Evolutionary conservation across 2,797 vertebrate genomes (phyloP).

Genomic region (Eulemur mongoz): DNA sequence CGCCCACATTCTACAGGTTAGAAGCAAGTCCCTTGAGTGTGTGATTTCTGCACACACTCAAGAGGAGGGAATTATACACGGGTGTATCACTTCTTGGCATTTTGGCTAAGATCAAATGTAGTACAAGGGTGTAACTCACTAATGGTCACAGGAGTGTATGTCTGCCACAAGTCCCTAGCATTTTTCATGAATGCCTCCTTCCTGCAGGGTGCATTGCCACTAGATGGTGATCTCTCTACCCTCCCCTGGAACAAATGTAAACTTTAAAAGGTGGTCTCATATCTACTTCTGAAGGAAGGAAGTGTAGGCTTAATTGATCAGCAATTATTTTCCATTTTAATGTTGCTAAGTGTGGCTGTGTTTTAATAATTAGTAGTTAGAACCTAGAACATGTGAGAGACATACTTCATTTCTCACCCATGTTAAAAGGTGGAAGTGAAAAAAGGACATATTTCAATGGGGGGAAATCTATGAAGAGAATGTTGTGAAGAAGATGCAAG

Average conservation of each 20-base stretch:
- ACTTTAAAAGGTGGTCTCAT: not conserved
- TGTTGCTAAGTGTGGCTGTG: not conserved
- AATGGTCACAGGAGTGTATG: not conserved
- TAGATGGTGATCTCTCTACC: not conserved
- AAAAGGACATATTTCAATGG: not conserved
- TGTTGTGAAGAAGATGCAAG: not conserved
- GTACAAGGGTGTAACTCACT: not conserved
- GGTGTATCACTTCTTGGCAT: not conserved
- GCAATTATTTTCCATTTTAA: not conserved
- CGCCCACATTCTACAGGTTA: not conserved
- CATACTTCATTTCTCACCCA: not conserved
- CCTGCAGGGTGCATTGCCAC: not conserved
- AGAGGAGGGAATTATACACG: not conserved
- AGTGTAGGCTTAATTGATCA: not conserved
- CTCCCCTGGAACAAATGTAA: not conserved
- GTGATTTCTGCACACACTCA: not conserved
- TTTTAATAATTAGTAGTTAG: not conserved
- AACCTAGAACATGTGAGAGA: not conserved
- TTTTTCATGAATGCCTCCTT: not conserved
- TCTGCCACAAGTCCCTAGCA: not conserved
- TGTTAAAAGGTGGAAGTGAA: not conserved
- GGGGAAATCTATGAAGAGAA: not conserved
- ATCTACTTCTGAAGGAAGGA: not conserved
- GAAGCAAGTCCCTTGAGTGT: not conserved
- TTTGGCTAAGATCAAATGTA: not conserved